Evolutionary conservation across 2,797 vertebrate species (phyloP), one percentile per base, ranked within the genome.

Genomic region (Centroberyx gerrardi): DNA sequence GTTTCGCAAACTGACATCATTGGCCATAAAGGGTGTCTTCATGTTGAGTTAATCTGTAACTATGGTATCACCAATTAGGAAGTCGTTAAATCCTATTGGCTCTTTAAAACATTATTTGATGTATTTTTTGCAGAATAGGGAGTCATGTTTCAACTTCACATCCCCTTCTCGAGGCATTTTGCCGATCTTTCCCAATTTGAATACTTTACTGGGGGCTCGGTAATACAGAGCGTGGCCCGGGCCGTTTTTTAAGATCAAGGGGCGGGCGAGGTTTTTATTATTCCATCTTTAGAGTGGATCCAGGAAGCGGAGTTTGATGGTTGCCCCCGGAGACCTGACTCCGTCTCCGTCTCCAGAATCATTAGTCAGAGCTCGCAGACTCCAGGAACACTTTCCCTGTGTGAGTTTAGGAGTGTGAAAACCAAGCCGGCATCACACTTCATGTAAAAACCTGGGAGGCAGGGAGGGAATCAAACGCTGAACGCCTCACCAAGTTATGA

Each of bases 1-100:
- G 59, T 83, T 80, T 80, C 81, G 36, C 72, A 68, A 72, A 76
- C 81, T 92, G 85, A 92, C 89, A 86, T 93, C 88, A 92, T 55
- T 68, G 62, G 42, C 69, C 68, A 72, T 88, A 80, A 89, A 89
- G 78, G 40, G 56, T 58, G 78, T 87, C 78, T 86, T 90, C 72
- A 77, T 83, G 75, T 64, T 76, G 68, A 87, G 59, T 82, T 69
- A 22, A 82, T 88, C 83, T 64, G 83, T 87, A 82, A 29, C 86
- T 70, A 81, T 82, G 85, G 83, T 81, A 90, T 74, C 66, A 78
- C 56, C 36, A 62, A 80, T 76, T 84, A 85, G 84, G 76, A 87
- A 80, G 72, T 82, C 76, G 72, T 91, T 70, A 85, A 78, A 88
- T 46, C 28, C 61, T 65, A 68, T 60, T 76, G 68, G 64, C 78